Evolutionary conservation across 2,113 vertebrate species (phyloP).

Genomic region (Nycticorax nycticorax): DNA sequence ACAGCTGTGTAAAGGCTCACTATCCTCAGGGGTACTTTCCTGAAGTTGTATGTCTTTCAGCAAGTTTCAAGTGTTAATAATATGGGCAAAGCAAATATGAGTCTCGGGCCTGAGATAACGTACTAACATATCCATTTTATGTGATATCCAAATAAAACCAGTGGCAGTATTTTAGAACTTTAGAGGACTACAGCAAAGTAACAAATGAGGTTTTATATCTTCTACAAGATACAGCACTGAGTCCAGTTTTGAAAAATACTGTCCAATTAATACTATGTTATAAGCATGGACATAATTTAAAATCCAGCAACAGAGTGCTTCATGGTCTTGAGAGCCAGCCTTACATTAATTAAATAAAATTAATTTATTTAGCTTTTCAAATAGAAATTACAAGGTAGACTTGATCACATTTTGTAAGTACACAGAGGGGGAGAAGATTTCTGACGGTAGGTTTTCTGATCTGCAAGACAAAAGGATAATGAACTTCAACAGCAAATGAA

Average conservation of each 20-base stretch:
- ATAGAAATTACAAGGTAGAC: background rate
- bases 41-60: background rate
- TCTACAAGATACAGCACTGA: background rate
- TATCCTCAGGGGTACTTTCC: background rate
- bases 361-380: background rate
- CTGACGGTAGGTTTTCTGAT: background rate
- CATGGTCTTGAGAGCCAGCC: background rate
- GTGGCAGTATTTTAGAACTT: background rate
- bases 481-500: background rate
- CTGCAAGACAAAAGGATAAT: background rate
- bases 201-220: background rate
- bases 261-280: background rate
- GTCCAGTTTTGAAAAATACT: background rate
- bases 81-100: background rate
- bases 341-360: background rate
- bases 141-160: background rate
- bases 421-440: background rate
- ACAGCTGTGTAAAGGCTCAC: background rate
- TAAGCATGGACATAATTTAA: background rate
- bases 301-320: background rate
- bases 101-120: rapidly evolving
- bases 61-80: background rate
- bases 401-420: background rate
- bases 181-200: background rate
- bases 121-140: background rate